Conservation (phyloP, 2,113 vertebrate species). For the Rhabdomys dilectus region DNA sequence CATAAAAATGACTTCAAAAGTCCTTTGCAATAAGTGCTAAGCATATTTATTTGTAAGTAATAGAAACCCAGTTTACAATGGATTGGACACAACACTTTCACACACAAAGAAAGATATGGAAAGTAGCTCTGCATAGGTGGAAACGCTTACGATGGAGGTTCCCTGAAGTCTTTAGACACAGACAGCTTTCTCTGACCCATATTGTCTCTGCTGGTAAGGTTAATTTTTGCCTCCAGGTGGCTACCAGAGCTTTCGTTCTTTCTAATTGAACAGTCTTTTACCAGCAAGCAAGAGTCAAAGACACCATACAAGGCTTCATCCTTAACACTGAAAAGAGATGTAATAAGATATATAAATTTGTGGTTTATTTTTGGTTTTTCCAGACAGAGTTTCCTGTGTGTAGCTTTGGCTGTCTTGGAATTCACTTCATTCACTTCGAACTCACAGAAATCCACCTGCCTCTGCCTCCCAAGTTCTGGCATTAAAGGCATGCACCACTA, state of each 20-base stretch:
- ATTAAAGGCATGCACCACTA: neutral
- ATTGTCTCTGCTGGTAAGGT: neutral
- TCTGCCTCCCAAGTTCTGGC: neutral
- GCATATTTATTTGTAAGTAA: neutral
- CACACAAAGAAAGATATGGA: neutral
- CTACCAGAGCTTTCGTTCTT: neutral
- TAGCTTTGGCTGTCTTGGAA: neutral
- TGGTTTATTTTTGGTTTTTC: neutral
- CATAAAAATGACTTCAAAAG: neutral
- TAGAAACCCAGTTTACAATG: neutral
- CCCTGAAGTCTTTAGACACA: neutral
- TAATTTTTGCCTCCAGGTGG: neutral
- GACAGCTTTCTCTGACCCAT: neutral
- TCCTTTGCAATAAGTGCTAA: neutral
- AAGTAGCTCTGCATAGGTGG: neutral
- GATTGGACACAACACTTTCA: neutral
- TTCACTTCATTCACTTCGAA: neutral
- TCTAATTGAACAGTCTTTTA: conserved; percentile 58
- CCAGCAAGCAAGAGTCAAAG: conserved; percentile 81
- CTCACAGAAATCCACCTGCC: neutral
- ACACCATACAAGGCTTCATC: conserved; percentile 82
- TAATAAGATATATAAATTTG: neutral
- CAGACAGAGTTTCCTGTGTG: neutral
- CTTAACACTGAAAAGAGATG: conserved; percentile 83
- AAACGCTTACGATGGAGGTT: neutral